phyloP scores from a whole-genome alignment of 2,797 vertebrate species.

The Tinamus major region DNA sequence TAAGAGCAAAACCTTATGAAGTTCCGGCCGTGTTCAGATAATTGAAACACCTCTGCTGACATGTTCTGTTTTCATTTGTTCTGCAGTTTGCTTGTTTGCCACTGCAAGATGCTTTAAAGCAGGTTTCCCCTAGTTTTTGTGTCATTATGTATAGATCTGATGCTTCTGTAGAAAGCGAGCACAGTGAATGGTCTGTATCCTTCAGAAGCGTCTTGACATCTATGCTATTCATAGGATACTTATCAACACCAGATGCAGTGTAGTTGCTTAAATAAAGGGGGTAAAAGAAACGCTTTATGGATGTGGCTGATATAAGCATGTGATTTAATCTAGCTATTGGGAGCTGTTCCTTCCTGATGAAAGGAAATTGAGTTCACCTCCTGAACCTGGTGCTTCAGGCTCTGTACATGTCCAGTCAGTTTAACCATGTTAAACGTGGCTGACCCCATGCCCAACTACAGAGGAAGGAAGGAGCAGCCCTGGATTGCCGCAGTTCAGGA shows the following conservation, averaged over 20 bases:
- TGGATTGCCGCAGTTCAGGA: background rate
- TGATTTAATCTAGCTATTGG: background rate
- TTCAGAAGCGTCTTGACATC: background rate
- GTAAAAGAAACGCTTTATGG: background rate
- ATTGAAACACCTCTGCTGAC: background rate
- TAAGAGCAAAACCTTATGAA: background rate
- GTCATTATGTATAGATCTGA: background rate
- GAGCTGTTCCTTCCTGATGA: accelerated
- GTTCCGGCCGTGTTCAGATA: background rate
- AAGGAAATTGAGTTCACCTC: background rate
- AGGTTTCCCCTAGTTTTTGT: background rate
- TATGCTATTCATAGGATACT: background rate
- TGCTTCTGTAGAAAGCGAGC: background rate
- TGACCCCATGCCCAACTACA: background rate
- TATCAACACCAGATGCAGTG: background rate
- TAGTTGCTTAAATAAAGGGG: background rate
- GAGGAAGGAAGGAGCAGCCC: background rate
- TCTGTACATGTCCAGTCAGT: background rate
- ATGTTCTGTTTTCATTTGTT: background rate
- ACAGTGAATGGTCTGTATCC: background rate
- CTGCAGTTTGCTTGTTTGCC: background rate
- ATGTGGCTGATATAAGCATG: background rate
- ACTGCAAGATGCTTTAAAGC: background rate
- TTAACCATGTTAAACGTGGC: background rate
- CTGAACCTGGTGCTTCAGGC: background rate